Evolutionary conservation across 1,140 invertebrate species (phyloP), one percentile per base, ranked within the genome.

Genomic region (Drosophila subpulchrella): DNA sequence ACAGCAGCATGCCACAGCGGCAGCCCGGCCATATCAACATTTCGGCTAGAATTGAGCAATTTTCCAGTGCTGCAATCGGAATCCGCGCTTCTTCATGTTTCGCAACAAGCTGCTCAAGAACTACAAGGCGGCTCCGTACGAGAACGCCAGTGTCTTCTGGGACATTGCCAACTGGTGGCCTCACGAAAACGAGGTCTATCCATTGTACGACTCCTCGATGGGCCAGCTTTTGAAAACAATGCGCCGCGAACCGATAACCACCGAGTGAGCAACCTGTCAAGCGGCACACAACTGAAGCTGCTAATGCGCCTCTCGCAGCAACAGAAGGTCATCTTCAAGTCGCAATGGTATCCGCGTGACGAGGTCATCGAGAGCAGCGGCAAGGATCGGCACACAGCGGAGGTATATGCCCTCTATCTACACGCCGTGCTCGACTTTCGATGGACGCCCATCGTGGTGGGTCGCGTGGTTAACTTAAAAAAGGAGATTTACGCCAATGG

Each of bases 321-420:
- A 32, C 95, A 97, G 80, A 95, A 95, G 92, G 95, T 96, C 17
- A 94, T 97, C 46, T 98, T 98, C 83, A 99, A 99, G 93, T 98
- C 98, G 27, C 96, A 96, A 91, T 97, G 97, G 95, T 98, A 98
- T 92, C 90, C 94, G 7, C 93, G 96, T 83, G 94, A 95, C 63
- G 93, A 95, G 82, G 91, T 98, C 6, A 95, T 98, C 50, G 93
- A 95, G 73, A 97, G 97, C 3, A 95, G 95, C 48, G 98, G 98
- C 15, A 97, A 96, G 92, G 98, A 99, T 92, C 93, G 98, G 11
- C 97, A 98, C 89, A 97, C 97, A 92, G 97, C 97, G n/a, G 98
- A 99, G 94, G 96, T 98, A n/a, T 96, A 97, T 78, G 96, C 96
- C n/a, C 98, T 98, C 93, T 97, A 98, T 93, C 93, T 98, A 65